Evolutionary conservation across 2,113 vertebrate genomes (phyloP), one percentile per base, ranked within the genome.

Genomic region (Notechis scutatus): DNA sequence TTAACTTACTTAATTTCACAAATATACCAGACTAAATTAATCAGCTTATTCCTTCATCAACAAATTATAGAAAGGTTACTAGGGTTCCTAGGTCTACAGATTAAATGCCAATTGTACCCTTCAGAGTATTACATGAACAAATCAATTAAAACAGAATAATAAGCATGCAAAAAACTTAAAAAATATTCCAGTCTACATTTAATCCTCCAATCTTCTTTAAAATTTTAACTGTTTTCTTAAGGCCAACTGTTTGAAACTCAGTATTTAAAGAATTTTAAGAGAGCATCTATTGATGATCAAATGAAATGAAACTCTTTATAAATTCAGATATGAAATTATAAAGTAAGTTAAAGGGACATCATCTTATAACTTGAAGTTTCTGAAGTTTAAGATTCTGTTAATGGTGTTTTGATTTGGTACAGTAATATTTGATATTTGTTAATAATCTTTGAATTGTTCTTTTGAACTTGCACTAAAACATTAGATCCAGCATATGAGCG

Each of bases 271-370:
- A 93, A 69, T 93, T 92, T 95, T 94, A 61, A 94, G 74, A 94
- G 45, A 61, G 0, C 93, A 91, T 59, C 93, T 26, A 92, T 88
- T 94, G 94, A 93, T 69, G 34, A 42, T 69, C 89, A 93, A 64
- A 5, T 81, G 69, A 81, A 95, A 34, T 87, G 96, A 92, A 97
- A 93, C 87, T 94, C 64, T 0, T 6, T 94, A 96, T 92, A 92
- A 69, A 90, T 91, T 39, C 9, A 90, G 29, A 90, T 56, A 34
- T 88, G 56, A 95, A 86, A 7, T 91, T 54, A 95, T 92, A 96
- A 96, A 93, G 39, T 93, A 95, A 92, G 93, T 94, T 93, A 96
- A 96, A 96, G 93, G 95, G 94, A 96, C 95, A 96, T 95, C 96
- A 96, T 95, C 96, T 95, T 92, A 91, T 94, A 95, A 90, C 92